A percentile compares a stretch with the other conserved stretches of the same genome.
Evolutionary conservation across 2,888 invertebrate genomes (phyloP).

Genomic region (Sylvicola cinctus): DNA sequence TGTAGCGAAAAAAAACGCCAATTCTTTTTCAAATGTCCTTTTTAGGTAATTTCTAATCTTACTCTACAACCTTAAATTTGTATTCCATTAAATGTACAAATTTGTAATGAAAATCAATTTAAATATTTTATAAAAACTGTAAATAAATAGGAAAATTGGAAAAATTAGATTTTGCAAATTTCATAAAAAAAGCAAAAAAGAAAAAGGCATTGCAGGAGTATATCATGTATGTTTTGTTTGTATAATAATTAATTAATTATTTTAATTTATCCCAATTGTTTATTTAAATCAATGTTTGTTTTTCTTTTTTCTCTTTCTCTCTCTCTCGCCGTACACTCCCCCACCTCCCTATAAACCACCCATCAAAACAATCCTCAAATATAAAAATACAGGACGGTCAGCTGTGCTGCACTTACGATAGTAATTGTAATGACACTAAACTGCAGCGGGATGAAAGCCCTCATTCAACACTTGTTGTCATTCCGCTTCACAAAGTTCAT

Average conservation of each 20-base stretch:
- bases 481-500: slow-evolving; percentile 3
- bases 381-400: slow-evolving; percentile 9
- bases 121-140: too few species aligned
- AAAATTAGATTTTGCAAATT: too few species aligned
- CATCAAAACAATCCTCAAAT: background rate
- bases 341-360: background rate
- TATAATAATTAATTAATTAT: background rate
- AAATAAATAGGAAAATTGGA: too few species aligned
- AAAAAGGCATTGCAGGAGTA: too few species aligned
- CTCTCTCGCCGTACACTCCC: background rate
- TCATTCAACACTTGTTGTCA: slow-evolving; percentile 3
- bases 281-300: background rate
- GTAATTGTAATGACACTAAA: slow-evolving; percentile 10
- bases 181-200: too few species aligned
- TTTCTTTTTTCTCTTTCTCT: background rate
- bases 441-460: background rate
- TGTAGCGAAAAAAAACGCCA: too few species aligned
- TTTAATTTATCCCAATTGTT: background rate
- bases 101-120: too few species aligned
- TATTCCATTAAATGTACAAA: too few species aligned
- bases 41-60: too few species aligned
- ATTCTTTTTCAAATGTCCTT: too few species aligned
- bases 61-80: too few species aligned
- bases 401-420: slow-evolving; percentile 11
- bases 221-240: too few species aligned